Evolutionary conservation across 2,888 invertebrate genomes (phyloP).

Genomic region (Ectemnius lituratus): DNA sequence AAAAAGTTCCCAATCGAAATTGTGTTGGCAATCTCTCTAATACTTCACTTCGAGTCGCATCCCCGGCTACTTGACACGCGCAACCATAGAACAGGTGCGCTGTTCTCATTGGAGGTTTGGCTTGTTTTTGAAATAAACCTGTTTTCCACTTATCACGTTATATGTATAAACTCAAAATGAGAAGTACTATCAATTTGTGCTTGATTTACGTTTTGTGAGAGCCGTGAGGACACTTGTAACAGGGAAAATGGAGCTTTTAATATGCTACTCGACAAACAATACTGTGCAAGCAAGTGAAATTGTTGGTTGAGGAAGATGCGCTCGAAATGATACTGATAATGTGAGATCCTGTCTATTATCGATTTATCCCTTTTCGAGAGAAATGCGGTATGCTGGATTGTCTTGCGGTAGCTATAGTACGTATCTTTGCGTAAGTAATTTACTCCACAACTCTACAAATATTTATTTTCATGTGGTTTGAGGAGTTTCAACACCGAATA

Average conservation of each 20-base stretch:
- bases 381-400: slow-evolving; percentile 8
- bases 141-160: background rate
- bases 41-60: background rate
- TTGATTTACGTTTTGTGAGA: background rate
- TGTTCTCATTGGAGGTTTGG: background rate
- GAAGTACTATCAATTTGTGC: background rate
- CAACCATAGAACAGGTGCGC: background rate
- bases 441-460: slow-evolving; percentile 20
- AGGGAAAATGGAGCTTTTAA: background rate
- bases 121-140: background rate
- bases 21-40: slow-evolving; percentile 6
- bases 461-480: slow-evolving; percentile 34
- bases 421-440: slow-evolving; percentile 29
- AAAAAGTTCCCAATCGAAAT: slow-evolving; percentile 2
- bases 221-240: background rate
- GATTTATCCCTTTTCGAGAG: slow-evolving; percentile 20
- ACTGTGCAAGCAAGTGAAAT: no score
- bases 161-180: background rate
- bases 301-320: background rate
- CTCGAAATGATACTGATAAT: background rate
- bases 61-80: background rate
- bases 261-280: background rate
- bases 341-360: background rate
- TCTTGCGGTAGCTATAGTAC: background rate
- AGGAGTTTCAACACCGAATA: slow-evolving; percentile 18